Percentiles rank a stretch among this genome's conserved stretches.
These are phyloP conservation scores for Drosophila lacteicornis DNA, from an alignment of 1,140 invertebrate genomes.

Conservation along the genomic window DNA sequence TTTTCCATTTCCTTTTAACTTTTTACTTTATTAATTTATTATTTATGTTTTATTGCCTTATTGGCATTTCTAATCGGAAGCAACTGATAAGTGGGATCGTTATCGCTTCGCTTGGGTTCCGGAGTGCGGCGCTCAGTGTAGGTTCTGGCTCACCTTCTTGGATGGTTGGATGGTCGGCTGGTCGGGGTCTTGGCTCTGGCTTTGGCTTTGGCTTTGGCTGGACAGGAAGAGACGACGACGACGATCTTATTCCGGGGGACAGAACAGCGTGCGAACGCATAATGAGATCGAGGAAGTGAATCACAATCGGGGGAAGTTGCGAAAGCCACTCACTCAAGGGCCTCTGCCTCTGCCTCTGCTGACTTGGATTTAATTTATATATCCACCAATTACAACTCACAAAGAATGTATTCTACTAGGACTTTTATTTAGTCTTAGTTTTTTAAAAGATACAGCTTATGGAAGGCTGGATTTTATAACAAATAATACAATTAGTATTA, in stretches of 20 bases:
- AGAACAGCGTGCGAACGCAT: constrained; percentile 48
- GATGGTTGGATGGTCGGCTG: not conserved
- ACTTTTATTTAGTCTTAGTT: not conserved
- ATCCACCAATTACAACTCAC: not conserved
- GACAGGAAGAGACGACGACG: constrained; percentile 17
- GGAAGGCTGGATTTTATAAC: not conserved
- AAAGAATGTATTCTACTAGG: too few relatives aligned
- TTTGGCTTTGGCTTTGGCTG: not conserved
- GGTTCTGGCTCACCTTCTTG: not conserved
- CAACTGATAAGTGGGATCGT: constrained; percentile 8
- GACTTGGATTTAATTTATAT: constrained; percentile 4
- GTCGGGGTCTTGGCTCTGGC: not conserved
- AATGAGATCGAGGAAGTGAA: constrained; percentile 44
- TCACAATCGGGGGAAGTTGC: constrained; percentile 25
- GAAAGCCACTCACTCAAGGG: constrained; percentile 9
- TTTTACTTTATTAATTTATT: not conserved
- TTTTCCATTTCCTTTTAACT: not conserved
- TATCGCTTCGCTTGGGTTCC: too few relatives aligned
- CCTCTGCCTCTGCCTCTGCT: not conserved
- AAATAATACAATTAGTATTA: not conserved
- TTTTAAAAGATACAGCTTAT: too few relatives aligned
- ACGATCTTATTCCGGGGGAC: not conserved
- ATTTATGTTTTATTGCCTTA: not conserved
- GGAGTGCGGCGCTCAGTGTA: too few relatives aligned
- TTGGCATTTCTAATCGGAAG: not conserved